Evolutionary conservation across 2,888 invertebrate genomes (phyloP), one percentile per base, ranked within the genome.

Genomic region (Ramazzottius varieornatus): DNA sequence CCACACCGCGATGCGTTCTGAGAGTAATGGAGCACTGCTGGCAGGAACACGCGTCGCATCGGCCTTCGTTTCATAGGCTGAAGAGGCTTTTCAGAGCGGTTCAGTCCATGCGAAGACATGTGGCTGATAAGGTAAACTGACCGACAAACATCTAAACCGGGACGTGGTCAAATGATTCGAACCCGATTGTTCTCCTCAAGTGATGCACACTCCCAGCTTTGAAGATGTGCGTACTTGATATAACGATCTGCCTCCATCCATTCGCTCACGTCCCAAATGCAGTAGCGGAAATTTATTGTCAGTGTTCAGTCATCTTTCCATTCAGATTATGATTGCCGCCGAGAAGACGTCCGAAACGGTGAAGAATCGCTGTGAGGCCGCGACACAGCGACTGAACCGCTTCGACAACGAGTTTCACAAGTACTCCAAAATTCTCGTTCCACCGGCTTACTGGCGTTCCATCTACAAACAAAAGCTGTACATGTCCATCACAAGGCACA

Each of bases 21-120:
- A 8, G 54, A 8, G 54, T 54, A 8, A 54, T 54, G 54, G 54
- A 54, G 54, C 54, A 54, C 54, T 54, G 54, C 54, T 54, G 54
- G 54, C 54, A 54, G 29, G 54, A 54, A n/a, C 4, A 54, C 29
- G 54, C 54, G 20, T 29, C 54, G 24, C 13, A 29, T 54, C 54
- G 54, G 29, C 54, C 54, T 8, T 13, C 20, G 8, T 54, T 54
- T 24, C 4, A 16, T 24, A 54, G 16, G 4, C 54, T 54, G 20
- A 16, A 24, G 16, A 13, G 29, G 29, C 54, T 54, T 4, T 29
- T 54, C 54, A 8, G 54, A 4, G 8, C 54, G n/a, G 54, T 54
- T 4, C 13, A 29, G 4, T 54, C 54, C 4, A 16, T 54, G 54
- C 54, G 54, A 4, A 8, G 54, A 4, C 54, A 54, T 54, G 40